Percentiles rank a stretch among this genome's conserved stretches.
phyloP scores from a whole-genome alignment of 2,797 vertebrate species.

The Threskiornis aethiopicus region DNA sequence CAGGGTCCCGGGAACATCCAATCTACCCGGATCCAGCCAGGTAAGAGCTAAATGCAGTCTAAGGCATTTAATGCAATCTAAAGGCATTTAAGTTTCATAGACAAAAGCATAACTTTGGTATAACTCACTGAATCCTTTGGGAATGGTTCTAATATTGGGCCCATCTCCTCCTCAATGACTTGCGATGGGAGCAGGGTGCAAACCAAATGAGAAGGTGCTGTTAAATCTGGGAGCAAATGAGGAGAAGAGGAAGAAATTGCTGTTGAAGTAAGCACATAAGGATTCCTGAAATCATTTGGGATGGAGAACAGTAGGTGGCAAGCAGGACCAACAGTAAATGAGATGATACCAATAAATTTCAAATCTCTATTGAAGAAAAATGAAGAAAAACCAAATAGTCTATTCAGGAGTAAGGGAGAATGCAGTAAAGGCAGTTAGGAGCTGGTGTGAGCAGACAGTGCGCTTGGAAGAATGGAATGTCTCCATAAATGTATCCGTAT shows the following conservation, averaged over 20 bases:
- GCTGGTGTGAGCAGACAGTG: background rate
- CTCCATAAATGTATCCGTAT: background rate
- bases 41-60: constrained; percentile 75
- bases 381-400: background rate
- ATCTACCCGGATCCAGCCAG: constrained; percentile 99
- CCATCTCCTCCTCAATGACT: background rate
- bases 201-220: background rate
- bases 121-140: background rate
- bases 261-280: background rate
- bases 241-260: background rate
- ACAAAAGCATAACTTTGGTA: background rate
- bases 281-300: background rate
- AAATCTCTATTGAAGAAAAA: background rate
- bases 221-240: background rate
- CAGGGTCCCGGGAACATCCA: constrained; percentile 95
- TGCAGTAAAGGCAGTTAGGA: background rate
- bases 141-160: background rate
- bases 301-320: constrained; percentile 2
- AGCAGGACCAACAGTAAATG: constrained; percentile 28
- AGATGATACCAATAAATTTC: background rate
- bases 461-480: background rate
- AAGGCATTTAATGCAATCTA: constrained; percentile 9
- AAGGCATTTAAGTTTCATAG: background rate
- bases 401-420: background rate
- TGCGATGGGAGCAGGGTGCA: background rate